phyloP scores from a whole-genome alignment of 2,888 invertebrate species.

The Drosophila antonietae region DNA sequence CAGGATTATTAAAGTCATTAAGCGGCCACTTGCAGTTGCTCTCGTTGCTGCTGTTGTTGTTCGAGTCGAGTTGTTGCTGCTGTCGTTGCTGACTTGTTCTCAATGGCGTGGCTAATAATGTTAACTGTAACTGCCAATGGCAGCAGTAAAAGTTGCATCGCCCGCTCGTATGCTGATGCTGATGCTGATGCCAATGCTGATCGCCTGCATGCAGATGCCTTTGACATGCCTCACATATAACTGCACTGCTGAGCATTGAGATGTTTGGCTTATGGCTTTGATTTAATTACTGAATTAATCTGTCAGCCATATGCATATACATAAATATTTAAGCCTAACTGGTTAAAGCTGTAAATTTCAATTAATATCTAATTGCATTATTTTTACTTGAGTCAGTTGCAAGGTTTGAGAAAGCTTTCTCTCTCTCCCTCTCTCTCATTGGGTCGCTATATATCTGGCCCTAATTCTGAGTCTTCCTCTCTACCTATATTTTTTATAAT shows the following conservation, averaged over 20 bases:
- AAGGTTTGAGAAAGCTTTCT: neutral
- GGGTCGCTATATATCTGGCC: too few relatives aligned
- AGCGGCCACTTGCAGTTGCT: slow-evolving; percentile 53
- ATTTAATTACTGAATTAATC: neutral
- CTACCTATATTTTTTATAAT: neutral
- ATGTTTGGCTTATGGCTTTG: slow-evolving; percentile 9
- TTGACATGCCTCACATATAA: slow-evolving; percentile 22
- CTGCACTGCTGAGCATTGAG: slow-evolving; percentile 3
- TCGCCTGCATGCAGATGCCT: slow-evolving; percentile 31
- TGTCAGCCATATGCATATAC: neutral
- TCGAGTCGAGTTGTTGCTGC: slow-evolving; percentile 10
- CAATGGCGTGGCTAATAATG: slow-evolving; percentile 65
- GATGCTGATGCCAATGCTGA: slow-evolving; percentile 17
- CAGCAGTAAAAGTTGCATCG: slow-evolving; percentile 56
- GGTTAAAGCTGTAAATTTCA: neutral
- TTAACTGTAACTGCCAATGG: slow-evolving; percentile 72
- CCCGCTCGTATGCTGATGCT: slow-evolving; percentile 51
- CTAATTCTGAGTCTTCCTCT: neutral
- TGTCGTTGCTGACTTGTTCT: slow-evolving; percentile 43
- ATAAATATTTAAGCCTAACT: slow-evolving; percentile 2
- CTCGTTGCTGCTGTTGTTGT: slow-evolving; percentile 4
- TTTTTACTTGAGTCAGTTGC: neutral
- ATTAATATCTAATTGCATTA: neutral
- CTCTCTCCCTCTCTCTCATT: neutral
- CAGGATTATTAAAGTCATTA: slow-evolving; percentile 80